phyloP scores from a whole-genome alignment of 2,888 invertebrate genomes.

The Agriotes lineatus region DNA sequence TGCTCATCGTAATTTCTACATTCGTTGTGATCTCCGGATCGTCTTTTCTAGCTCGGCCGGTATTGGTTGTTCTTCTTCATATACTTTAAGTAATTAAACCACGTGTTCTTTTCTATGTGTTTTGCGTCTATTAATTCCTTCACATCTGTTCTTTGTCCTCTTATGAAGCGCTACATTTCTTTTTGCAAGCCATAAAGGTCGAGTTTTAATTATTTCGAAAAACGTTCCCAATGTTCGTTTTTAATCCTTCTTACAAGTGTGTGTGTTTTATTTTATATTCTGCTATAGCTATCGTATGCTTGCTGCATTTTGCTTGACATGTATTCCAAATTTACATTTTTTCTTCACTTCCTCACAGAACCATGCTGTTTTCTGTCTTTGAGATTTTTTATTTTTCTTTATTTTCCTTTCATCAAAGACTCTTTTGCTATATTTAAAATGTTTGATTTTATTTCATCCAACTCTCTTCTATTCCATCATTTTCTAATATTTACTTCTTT shows the following conservation, averaged over 20 bases:
- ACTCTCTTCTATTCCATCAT: too few species aligned
- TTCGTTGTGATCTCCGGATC: not conserved
- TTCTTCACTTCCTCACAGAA: not conserved
- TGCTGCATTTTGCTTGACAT: not conserved
- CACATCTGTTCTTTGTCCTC: too few species aligned
- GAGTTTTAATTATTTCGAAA: not conserved
- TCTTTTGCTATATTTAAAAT: not conserved
- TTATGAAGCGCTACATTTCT: not conserved
- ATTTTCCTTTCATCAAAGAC: not conserved
- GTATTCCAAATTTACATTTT: too few species aligned
- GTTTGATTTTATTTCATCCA: too few species aligned
- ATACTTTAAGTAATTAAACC: not conserved
- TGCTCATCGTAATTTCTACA: not conserved
- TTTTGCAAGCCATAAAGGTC: not conserved
- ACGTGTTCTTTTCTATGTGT: not conserved
- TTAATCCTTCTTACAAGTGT: conserved; percentile 1
- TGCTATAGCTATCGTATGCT: not conserved
- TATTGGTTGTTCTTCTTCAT: not conserved
- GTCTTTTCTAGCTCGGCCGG: not conserved
- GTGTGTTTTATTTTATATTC: not conserved
- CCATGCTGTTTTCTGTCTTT: not conserved
- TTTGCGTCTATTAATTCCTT: not conserved
- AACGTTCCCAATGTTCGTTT: not conserved
- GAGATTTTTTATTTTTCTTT: conserved; percentile 1
- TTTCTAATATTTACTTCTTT: too few species aligned